These are phyloP conservation scores for Rutpela maculata DNA, from an alignment of 2,888 invertebrate genomes.

Conservation along the genomic window DNA sequence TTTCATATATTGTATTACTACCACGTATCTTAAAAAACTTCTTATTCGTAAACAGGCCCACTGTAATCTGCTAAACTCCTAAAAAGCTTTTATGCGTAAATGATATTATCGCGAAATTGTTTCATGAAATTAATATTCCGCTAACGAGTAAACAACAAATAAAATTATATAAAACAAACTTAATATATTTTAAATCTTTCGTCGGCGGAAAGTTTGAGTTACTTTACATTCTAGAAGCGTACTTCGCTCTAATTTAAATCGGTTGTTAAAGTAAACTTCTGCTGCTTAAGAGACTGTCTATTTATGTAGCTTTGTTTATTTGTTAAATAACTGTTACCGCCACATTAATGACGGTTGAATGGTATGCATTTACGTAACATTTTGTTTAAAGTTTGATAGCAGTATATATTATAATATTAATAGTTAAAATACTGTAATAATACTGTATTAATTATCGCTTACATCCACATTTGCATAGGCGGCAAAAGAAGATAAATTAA, in stretches of 20 bases:
- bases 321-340: not conserved
- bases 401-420: too few species aligned
- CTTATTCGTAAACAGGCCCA: too few species aligned
- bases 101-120: not conserved
- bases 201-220: not conserved
- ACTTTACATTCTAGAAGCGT: not conserved
- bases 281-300: not conserved
- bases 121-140: not conserved
- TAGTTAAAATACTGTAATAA: too few species aligned
- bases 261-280: not conserved
- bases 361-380: too few species aligned
- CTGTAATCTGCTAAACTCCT: not conserved
- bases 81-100: not conserved
- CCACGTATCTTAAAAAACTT: too few species aligned
- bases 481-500: too few species aligned
- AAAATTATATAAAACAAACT: slow-evolving; percentile 7
- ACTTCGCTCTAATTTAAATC: not conserved
- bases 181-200: slow-evolving; percentile 3
- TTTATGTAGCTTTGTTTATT: not conserved
- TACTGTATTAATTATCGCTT: too few species aligned
- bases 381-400: too few species aligned
- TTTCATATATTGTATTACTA: too few species aligned
- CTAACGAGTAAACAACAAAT: slow-evolving; percentile 7
- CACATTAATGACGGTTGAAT: not conserved
- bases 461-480: too few species aligned